Conservation (phyloP, 2,113 vertebrate genomes). For the Phocoena phocoena region DNA sequence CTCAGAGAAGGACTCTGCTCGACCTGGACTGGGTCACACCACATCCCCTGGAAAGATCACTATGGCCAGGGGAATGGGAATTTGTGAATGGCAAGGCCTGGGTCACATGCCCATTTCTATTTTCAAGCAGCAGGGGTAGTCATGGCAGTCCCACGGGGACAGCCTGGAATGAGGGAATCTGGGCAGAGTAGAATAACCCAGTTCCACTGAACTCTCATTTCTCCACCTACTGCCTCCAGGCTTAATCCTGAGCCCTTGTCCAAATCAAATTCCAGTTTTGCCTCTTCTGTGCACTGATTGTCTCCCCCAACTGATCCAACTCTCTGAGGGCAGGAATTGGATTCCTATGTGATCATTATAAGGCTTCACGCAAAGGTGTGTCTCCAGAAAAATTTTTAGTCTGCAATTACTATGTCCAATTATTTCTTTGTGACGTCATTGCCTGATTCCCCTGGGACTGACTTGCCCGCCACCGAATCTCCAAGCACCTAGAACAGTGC, state of each 20-base stretch:
- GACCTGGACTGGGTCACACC: background rate
- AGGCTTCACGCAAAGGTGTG: background rate
- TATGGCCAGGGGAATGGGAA: background rate
- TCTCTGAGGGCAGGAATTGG: background rate
- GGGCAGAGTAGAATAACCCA: background rate
- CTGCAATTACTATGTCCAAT: background rate
- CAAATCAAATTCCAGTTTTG: background rate
- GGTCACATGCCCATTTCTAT: background rate
- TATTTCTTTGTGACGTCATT: background rate
- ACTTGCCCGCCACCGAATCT: background rate
- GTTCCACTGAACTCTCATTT: background rate
- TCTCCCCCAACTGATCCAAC: background rate
- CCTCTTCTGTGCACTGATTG: background rate
- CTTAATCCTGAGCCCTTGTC: background rate
- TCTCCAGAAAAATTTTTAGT: background rate
- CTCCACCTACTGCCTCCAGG: background rate
- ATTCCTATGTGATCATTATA: background rate
- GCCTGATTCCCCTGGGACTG: background rate
- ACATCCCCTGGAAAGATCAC: background rate
- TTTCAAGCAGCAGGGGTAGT: background rate
- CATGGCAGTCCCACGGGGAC: background rate
- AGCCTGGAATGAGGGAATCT: background rate
- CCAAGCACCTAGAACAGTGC: background rate
- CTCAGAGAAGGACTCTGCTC: background rate
- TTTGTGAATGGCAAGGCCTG: background rate